Percentiles rank a stretch among this genome's conserved stretches.
Conservation (phyloP, 2,888 invertebrate species). For the Syrista parreyssii region DNA sequence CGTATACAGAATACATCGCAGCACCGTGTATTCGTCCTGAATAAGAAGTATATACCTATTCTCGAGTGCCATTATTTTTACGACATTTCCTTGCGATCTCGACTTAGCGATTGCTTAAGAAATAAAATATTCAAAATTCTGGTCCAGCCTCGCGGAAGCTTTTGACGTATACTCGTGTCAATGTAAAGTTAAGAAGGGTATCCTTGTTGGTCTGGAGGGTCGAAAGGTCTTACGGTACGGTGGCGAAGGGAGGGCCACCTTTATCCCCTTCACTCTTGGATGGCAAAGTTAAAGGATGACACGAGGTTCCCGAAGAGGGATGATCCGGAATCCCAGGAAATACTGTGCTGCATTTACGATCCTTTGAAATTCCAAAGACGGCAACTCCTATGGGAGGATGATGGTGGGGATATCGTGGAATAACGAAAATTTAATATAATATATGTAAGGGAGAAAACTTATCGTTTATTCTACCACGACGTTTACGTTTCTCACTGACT, state of each 20-base stretch:
- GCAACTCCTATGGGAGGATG: neutral
- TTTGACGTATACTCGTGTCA: neutral
- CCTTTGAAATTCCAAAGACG: neutral
- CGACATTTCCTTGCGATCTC: neutral
- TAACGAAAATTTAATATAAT: neutral
- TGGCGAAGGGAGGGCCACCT: neutral
- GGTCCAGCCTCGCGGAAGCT: neutral
- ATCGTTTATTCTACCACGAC: neutral
- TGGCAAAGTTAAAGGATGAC: slow-evolving; percentile 2
- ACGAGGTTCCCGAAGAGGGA: neutral
- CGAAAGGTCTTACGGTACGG: neutral
- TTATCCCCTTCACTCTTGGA: neutral
- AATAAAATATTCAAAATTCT: neutral
- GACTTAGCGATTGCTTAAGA: neutral
- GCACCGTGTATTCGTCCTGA: neutral
- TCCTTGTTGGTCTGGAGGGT: neutral
- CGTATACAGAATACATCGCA: neutral
- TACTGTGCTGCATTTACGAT: neutral
- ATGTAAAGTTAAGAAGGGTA: neutral
- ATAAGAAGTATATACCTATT: neutral
- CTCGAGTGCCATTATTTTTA: neutral
- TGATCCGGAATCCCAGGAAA: neutral
- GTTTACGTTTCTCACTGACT: neutral
- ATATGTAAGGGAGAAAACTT: neutral
- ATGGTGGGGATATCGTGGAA: neutral